These are phyloP conservation scores for Calameuta pallipes DNA, from an alignment of 2,888 invertebrate species.

Conservation along the genomic window DNA sequence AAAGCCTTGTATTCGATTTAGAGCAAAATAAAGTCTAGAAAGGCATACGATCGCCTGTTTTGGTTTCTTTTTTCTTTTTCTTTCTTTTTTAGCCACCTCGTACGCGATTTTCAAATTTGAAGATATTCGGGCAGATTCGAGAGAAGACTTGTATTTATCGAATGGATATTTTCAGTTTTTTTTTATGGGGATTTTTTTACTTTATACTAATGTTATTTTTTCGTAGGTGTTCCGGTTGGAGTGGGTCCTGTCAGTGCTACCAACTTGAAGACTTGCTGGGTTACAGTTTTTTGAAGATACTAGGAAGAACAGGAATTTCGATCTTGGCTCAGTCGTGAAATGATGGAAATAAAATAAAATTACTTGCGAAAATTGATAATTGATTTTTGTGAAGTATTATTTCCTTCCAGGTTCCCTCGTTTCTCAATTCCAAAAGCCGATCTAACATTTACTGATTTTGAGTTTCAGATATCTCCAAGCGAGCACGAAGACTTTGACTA, in stretches of 20 bases:
- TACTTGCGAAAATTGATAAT: neutral
- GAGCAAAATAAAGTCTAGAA: constrained; percentile 67
- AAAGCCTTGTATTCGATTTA: constrained; percentile 64
- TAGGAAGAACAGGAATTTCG: neutral
- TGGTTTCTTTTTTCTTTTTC: neutral
- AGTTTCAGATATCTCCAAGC: constrained; percentile 30
- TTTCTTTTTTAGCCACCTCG: neutral
- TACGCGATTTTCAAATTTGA: neutral
- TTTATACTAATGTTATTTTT: neutral
- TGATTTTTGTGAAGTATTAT: neutral
- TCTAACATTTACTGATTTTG: constrained; percentile 12
- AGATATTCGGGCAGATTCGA: neutral
- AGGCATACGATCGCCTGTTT: constrained; percentile 42
- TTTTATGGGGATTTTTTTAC: neutral
- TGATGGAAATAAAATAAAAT: neutral
- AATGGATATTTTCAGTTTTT: neutral
- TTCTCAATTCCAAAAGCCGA: neutral
- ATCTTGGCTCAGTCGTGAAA: neutral
- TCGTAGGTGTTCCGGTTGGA: constrained; percentile 5
- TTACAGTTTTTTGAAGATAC: neutral
- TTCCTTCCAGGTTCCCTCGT: neutral
- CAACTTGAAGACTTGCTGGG: neutral
- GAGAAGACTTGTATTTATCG: neutral
- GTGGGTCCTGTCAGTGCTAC: neutral
- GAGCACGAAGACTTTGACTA: neutral